phyloP scores from a whole-genome alignment of 1,140 invertebrate species.

The Platorchestia sp. region DNA sequence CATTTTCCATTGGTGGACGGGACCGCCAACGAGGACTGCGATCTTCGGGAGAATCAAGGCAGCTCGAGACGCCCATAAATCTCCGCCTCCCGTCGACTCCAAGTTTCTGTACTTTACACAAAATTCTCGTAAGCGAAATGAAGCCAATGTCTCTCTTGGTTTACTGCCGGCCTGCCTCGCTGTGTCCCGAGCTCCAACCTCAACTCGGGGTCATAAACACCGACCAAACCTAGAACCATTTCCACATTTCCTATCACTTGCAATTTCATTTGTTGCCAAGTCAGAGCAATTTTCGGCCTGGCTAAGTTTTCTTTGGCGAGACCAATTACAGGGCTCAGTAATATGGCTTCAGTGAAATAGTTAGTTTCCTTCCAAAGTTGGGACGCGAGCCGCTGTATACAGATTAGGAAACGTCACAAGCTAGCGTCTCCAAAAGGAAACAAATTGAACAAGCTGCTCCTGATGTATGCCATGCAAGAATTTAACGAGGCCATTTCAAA shows the following conservation, averaged over 20 bases:
- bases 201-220: not conserved
- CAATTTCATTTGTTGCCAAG: slow-evolving; percentile 54
- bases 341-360: slow-evolving; percentile 32
- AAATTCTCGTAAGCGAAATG: slow-evolving; percentile 52
- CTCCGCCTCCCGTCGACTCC: not conserved
- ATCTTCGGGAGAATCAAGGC: not conserved
- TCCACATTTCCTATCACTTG: slow-evolving; percentile 46
- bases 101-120: slow-evolving; percentile 44
- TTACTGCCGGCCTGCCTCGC: not conserved
- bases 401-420: not conserved
- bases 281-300: slow-evolving; percentile 34
- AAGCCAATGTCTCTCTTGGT: slow-evolving; percentile 3
- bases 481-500: not conserved
- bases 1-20: not conserved
- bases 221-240: not conserved
- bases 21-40: not conserved
- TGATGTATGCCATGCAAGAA: not conserved
- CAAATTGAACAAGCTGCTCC: not conserved
- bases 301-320: slow-evolving; percentile 38
- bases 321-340: slow-evolving; percentile 19
- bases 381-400: not conserved
- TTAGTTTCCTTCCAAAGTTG: not conserved
- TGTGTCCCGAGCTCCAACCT: not conserved
- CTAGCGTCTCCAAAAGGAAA: not conserved
- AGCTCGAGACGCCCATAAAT: slow-evolving; percentile 1